Base-by-base conservation (phyloP, 2,797 vertebrate species). In the Micrastur ruficollis region DNA sequence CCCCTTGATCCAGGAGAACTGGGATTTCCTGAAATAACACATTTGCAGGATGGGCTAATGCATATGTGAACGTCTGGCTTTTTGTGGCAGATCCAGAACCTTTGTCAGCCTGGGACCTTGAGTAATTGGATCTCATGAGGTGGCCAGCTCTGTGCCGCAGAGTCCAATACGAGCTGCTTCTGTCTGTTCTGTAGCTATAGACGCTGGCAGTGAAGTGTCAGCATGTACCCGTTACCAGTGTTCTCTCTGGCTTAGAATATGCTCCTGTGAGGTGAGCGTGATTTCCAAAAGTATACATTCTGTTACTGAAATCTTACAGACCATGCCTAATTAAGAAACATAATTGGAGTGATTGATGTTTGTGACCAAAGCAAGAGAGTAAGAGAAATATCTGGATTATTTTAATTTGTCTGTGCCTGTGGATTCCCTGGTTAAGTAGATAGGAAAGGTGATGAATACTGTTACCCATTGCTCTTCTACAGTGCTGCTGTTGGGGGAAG, bases 21-120 rank as follows among this genome's bases (percentile, higher is more conserved):
- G 79, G 61, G 89, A 75, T 75, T 95, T 93, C 72, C 75, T 78
- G 79, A 81, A 90, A 76, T 94, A 94, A 84, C 79, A 34, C 47
- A 7, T 71, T 90, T 79, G 47, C 29, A 55, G 90, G 53, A 85
- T 73, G 61, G 81, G 63, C 62, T 94, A 61, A 80, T 73, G 49
- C 67, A 5, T 86, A 53, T 34, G 42, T 55, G 79, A 86, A 29
- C 75, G 47, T 81, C 27, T 2, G 13, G 36, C 76, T 27, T 58
- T 40, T 36, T 40, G 49, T 55, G 61, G 34, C 55, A 83, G 88
- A 89, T 71, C 18, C 63, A 91, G 81, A 67, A 78, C 42, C 55
- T 89, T 67, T 5, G 1, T 52, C 56, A 83, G 22, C 38, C 63
- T 63, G 74, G 80, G 86, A n/a, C 16, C 27, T 53, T 32, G 27